phyloP scores from a whole-genome alignment of 2,113 vertebrate species.

The Pterocles burchelli region DNA sequence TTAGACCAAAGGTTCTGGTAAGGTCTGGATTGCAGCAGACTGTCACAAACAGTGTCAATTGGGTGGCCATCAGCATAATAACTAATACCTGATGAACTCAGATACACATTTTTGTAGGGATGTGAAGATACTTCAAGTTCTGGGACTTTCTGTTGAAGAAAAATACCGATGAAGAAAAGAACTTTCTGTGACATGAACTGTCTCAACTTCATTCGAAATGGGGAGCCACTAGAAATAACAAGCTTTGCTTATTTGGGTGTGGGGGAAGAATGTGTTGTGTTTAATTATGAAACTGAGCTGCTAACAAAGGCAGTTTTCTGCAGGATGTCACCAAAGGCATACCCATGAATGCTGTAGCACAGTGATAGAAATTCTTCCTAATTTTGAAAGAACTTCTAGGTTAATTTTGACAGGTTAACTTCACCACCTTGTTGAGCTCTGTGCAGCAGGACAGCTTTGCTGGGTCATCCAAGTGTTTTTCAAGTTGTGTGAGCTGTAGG shows the following conservation, averaged over 20 bases:
- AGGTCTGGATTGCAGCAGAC: not conserved
- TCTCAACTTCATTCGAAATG: not conserved
- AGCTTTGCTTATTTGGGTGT: not conserved
- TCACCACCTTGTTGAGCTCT: not conserved
- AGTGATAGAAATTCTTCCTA: not conserved
- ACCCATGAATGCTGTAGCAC: not conserved
- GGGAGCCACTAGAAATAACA: not conserved
- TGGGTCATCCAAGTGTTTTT: not conserved
- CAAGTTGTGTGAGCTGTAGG: not conserved
- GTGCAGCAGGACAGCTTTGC: not conserved
- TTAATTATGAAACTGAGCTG: not conserved
- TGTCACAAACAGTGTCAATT: not conserved
- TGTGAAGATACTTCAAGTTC: not conserved
- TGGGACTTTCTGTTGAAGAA: not conserved
- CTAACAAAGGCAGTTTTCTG: not conserved
- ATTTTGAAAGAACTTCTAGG: not conserved
- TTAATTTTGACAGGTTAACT: not conserved
- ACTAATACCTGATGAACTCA: not conserved
- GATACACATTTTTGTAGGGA: not conserved
- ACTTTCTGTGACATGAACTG: not conserved
- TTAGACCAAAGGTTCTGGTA: not conserved
- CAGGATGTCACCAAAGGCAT: not conserved
- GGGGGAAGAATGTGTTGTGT: not conserved
- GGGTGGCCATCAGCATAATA: not conserved
- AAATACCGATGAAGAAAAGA: not conserved